Percentiles rank a stretch among this genome's conserved stretches.
Evolutionary conservation across 1,140 invertebrate species (phyloP).

Genomic region (Anastatus disparis): DNA sequence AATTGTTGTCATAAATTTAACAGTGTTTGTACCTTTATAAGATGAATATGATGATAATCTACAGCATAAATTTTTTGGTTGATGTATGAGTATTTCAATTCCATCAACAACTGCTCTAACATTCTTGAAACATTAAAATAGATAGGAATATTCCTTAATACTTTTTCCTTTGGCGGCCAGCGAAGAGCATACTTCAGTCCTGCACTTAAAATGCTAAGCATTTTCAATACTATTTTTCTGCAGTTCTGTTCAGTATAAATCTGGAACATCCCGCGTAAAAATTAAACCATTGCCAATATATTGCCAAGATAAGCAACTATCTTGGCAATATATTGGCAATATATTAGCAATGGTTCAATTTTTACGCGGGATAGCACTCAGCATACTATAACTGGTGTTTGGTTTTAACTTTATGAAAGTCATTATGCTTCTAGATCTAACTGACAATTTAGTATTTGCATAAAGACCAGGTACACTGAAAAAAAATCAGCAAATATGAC

Average conservation of each 20-base stretch:
- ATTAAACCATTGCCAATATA: too few species aligned
- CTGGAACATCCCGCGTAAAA: too few species aligned
- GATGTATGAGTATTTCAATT: background rate
- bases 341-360: too few species aligned
- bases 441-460: background rate
- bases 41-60: slow-evolving; percentile 39
- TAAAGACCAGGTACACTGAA: too few species aligned
- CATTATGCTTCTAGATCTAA: slow-evolving; percentile 10
- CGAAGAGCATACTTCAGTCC: too few species aligned
- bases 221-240: slow-evolving; percentile 15
- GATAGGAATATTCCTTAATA: background rate
- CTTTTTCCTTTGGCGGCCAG: slow-evolving; percentile 33
- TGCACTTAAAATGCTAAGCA: too few species aligned
- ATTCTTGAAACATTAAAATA: too few species aligned
- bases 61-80: slow-evolving; percentile 8
- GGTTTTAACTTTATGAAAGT: slow-evolving; percentile 21
- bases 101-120: too few species aligned
- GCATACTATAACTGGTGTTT: slow-evolving; percentile 9
- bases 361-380: too few species aligned
- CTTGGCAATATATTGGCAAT: too few species aligned
- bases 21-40: slow-evolving; percentile 51
- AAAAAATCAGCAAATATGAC: too few species aligned
- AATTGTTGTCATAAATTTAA: slow-evolving; percentile 51
- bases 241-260: background rate
- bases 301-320: too few species aligned